Evolutionary conservation across 2,888 invertebrate genomes (phyloP), one percentile per base, ranked within the genome.

Genomic region (Hartigia nigra): DNA sequence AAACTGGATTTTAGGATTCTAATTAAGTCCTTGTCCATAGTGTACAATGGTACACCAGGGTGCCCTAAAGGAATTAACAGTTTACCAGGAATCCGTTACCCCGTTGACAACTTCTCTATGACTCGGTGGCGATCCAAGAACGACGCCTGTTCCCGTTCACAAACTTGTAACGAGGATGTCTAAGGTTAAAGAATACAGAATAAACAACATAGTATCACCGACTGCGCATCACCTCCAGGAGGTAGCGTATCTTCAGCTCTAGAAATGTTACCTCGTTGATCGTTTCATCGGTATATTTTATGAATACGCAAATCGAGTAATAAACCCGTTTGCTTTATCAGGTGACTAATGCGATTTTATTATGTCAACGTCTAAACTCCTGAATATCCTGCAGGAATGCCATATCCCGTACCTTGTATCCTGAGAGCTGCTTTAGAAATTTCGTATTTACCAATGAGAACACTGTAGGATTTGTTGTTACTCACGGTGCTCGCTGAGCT

Each of bases 241-340:
- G 55, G 23, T 9, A 55, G 55, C 55, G 55, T 55, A 55, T 55
- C 55, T 55, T 55, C 55, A 83, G 78, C 81, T 81, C 82, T 85
- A 82, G 82, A 82, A 79, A 85, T 86, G 88, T 88, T 88, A 87
- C 79, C 82, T 86, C 86, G 87, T 87, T 88, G 86, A 88, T 83
- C 83, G 82, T 87, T 86, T 86, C 80, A 87, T 83, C 83, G 83
- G 87, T 89, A 89, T 89, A 89, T 89, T 88, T 88, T 88, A 86
- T 86, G 88, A 89, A 85, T 86, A 87, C 81, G 84, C 83, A 86
- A 84, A 86, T 83, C 83, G 84, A 88, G 82, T 85, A 90, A 89
- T 89, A 89, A 90, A 90, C 83, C 55, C 85, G 83, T 88, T 89
- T 87, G 86, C 86, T 89, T 89, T 86, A 86, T 85, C 77, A 79